phyloP scores from a whole-genome alignment of 2,797 vertebrate species.

The Intellagama lesueurii region DNA sequence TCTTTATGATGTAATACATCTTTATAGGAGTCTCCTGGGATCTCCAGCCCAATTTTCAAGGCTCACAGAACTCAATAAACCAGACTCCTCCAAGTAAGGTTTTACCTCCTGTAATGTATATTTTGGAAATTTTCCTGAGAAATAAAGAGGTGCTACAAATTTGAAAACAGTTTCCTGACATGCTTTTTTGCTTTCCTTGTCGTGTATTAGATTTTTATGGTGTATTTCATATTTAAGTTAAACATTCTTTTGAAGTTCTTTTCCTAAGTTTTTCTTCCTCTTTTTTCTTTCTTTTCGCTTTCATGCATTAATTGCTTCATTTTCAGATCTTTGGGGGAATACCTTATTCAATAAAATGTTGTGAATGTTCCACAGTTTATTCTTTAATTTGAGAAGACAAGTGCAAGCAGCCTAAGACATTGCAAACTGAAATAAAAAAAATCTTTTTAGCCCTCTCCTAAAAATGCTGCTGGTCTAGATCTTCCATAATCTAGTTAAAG shows the following conservation, averaged over 20 bases:
- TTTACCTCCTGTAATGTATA: constrained; percentile 72
- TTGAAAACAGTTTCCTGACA: constrained; percentile 74
- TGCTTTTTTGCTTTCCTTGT: constrained; percentile 74
- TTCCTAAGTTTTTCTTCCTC: neutral
- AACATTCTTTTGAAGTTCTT: constrained; percentile 59
- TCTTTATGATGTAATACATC: constrained; percentile 82
- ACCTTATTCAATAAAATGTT: constrained; percentile 63
- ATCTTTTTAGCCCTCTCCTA: neutral
- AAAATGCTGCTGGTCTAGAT: neutral
- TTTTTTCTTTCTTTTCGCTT: constrained; percentile 8
- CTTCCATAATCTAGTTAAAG: neutral
- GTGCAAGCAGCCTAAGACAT: neutral
- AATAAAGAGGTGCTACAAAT: constrained; percentile 75
- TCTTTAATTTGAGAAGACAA: constrained; percentile 8
- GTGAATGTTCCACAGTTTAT: constrained; percentile 52
- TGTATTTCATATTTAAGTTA: constrained; percentile 65
- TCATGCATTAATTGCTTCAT: constrained; percentile 62
- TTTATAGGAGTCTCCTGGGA: constrained; percentile 73
- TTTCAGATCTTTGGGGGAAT: constrained; percentile 61
- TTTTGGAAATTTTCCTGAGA: constrained; percentile 79
- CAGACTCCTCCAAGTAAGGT: constrained; percentile 68
- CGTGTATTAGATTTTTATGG: constrained; percentile 64
- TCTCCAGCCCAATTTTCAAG: constrained; percentile 72
- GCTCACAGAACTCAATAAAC: constrained; percentile 77
- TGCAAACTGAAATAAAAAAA: neutral